Percentiles rank a stretch among this genome's conserved stretches.
Evolutionary conservation across 2,113 vertebrate genomes (phyloP).

Genomic region (Silurus asotus): DNA sequence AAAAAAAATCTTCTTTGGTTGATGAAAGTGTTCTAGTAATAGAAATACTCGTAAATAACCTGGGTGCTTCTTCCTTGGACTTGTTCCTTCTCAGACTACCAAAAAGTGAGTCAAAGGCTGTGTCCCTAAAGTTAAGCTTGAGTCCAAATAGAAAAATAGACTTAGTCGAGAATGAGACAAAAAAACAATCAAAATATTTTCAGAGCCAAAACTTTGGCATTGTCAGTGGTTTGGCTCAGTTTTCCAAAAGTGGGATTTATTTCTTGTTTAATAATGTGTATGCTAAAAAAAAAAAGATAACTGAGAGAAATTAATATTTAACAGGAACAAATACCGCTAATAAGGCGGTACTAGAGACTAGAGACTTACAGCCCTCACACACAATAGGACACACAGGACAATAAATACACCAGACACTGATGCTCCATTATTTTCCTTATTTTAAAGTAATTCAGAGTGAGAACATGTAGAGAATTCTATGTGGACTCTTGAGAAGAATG

Average conservation of each 20-base stretch:
- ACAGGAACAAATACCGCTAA: neutral
- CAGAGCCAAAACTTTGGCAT: neutral
- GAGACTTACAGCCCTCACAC: neutral
- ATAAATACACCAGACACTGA: neutral
- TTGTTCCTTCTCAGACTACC: neutral
- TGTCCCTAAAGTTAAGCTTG: neutral
- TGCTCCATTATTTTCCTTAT: neutral
- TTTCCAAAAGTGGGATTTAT: neutral
- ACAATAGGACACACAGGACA: neutral
- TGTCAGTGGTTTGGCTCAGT: neutral
- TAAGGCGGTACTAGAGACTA: neutral
- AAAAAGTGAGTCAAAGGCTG: neutral
- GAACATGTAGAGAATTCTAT: neutral
- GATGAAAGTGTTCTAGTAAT: neutral
- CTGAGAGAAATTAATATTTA: neutral
- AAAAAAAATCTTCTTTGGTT: neutral
- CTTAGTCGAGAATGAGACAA: neutral
- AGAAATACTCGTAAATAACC: neutral
- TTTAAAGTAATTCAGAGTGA: neutral
- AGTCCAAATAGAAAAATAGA: neutral
- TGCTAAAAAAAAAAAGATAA: neutral
- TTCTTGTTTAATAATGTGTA: neutral
- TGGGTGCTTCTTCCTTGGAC: neutral
- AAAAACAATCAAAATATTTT: neutral
- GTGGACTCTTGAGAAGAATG: constrained; percentile 1